phyloP scores from a whole-genome alignment of 2,888 invertebrate genomes.

The Noctua fimbriata region DNA sequence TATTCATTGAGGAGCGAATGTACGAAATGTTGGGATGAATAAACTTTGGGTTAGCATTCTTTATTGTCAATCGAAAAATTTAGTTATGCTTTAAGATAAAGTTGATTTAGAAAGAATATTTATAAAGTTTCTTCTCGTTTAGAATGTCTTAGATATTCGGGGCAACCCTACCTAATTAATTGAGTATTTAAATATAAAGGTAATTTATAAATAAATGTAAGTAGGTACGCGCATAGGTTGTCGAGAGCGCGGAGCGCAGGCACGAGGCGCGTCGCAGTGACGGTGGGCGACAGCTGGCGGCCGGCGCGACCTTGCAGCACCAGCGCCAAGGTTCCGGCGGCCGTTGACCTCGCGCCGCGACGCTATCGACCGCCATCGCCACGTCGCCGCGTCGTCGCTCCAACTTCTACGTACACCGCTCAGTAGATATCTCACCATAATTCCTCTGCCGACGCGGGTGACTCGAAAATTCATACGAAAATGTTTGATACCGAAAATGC shows the following conservation, averaged over 20 bases:
- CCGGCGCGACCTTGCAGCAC: conserved; percentile 76
- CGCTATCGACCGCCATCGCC: conserved; percentile 69
- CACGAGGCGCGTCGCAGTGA: conserved; percentile 37
- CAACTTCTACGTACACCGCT: conserved; percentile 40
- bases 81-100: neutral
- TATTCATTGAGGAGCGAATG: conserved; percentile 13
- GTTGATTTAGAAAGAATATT: neutral
- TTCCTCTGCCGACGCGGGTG: conserved; percentile 10
- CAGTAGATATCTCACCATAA: conserved; percentile 31
- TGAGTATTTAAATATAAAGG: neutral
- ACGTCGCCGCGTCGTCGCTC: conserved; percentile 53
- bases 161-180: neutral
- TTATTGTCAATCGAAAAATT: neutral
- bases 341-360: conserved; percentile 74
- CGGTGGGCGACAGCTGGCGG: conserved; percentile 70
- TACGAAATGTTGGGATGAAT: conserved; percentile 53
- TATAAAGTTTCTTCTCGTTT: neutral
- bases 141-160: neutral
- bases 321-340: conserved; percentile 79
- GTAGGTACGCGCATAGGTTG: conserved; percentile 18
- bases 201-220: neutral
- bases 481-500: conserved; percentile 36
- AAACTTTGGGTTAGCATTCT: conserved; percentile 4
- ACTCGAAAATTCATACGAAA: conserved; percentile 39
- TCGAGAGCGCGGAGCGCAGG: conserved; percentile 28